Conservation (phyloP, 1,140 invertebrate species). For the Drosophila kepulauana region DNA sequence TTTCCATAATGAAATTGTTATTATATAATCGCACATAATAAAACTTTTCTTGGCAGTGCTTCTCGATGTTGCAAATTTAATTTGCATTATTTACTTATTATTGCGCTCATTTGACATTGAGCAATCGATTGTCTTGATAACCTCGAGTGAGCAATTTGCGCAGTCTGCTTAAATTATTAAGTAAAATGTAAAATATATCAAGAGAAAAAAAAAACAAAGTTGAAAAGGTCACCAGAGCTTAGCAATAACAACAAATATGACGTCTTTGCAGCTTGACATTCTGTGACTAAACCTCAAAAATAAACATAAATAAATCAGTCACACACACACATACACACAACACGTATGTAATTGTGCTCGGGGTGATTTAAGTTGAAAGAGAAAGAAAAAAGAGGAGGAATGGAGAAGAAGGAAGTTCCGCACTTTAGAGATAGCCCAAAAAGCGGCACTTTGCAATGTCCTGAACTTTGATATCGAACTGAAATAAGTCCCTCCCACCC, state of each 20-base stretch:
- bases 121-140: slow-evolving; percentile 36
- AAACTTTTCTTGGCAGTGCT: too few species aligned
- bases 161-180: slow-evolving; percentile 47
- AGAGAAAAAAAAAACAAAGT: background rate
- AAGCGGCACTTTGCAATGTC: slow-evolving; percentile 23
- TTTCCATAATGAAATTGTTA: background rate
- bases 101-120: slow-evolving; percentile 17
- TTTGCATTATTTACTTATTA: background rate
- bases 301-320: slow-evolving; percentile 51
- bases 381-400: background rate
- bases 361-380: slow-evolving; percentile 12
- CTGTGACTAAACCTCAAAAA: slow-evolving; percentile 39
- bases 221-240: slow-evolving; percentile 21
- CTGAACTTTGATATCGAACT: slow-evolving; percentile 51
- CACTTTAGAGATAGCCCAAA: slow-evolving; percentile 37
- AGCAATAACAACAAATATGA: slow-evolving; percentile 3
- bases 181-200: slow-evolving; percentile 22
- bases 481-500: slow-evolving; percentile 20
- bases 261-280: slow-evolving; percentile 31
- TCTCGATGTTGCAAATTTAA: too few species aligned
- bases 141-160: slow-evolving; percentile 44
- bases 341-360: slow-evolving; percentile 26
- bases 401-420: slow-evolving; percentile 27
- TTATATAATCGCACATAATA: background rate
- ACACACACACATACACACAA: slow-evolving; percentile 22